Percentiles rank a stretch among this genome's conserved stretches.
Conservation (phyloP, 1,140 invertebrate genomes). For the Aplysia californica region DNA sequence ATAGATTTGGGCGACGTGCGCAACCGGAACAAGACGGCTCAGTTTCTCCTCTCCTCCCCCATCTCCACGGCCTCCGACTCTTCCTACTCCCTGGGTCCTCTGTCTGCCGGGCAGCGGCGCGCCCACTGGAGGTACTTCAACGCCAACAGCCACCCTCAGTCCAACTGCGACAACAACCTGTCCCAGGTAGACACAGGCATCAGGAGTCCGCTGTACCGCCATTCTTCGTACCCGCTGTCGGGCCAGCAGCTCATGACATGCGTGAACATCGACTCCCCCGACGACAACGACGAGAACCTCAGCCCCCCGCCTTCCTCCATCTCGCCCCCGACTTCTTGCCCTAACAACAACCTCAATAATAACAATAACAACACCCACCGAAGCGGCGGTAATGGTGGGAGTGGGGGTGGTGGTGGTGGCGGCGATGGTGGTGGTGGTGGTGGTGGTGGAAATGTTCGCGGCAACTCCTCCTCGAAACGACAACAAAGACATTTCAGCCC, state of each 20-base stretch:
- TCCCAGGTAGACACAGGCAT: slow-evolving; percentile 1
- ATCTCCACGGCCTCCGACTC: neutral
- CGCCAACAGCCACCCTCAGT: slow-evolving; percentile 26
- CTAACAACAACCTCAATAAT: slow-evolving; percentile 17
- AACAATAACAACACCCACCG: slow-evolving; percentile 28
- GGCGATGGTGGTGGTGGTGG: too few species aligned
- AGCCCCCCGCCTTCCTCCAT: neutral
- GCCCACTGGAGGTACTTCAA: slow-evolving; percentile 28
- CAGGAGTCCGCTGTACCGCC: slow-evolving; percentile 9
- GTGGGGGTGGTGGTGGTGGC: too few species aligned
- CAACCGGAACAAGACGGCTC: slow-evolving; percentile 75
- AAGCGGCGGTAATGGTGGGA: neutral
- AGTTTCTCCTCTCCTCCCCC: neutral
- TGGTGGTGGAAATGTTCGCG: too few species aligned
- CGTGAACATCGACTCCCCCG: slow-evolving; percentile 23
- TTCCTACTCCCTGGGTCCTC: neutral
- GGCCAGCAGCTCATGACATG: slow-evolving; percentile 20
- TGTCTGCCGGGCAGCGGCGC: slow-evolving; percentile 18
- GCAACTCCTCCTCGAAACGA: too few species aligned
- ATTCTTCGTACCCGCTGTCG: slow-evolving; percentile 20
- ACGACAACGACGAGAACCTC: slow-evolving; percentile 19
- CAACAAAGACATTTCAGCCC: slow-evolving; percentile 31
- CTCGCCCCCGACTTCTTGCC: neutral
- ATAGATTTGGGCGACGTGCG: slow-evolving; percentile 77
- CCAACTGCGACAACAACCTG: slow-evolving; percentile 26